Evolutionary conservation across 1,140 invertebrate genomes (phyloP).

Genomic region (Chelonus insularis): DNA sequence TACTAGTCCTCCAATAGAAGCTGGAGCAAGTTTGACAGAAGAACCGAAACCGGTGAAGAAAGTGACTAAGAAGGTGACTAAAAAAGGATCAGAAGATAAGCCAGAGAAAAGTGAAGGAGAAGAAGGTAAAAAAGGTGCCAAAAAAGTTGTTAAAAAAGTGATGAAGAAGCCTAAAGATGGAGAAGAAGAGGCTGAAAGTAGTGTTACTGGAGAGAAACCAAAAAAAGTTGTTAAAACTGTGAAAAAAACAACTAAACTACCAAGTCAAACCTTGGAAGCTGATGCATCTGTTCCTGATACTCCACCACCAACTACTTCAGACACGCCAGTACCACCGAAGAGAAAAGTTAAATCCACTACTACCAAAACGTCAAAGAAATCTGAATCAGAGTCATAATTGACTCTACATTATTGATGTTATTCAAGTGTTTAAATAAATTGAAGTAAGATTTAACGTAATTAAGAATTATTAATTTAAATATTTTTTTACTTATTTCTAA

Average conservation of each 20-base stretch:
- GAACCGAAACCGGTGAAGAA: conserved; percentile 42
- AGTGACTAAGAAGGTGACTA: conserved; percentile 44
- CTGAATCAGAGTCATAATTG: conserved; percentile 37
- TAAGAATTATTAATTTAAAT: neutral
- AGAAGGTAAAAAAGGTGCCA: conserved; percentile 36
- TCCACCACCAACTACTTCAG: conserved; percentile 38
- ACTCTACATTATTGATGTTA: too few species aligned
- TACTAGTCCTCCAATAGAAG: conserved; percentile 40
- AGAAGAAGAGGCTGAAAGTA: conserved; percentile 15
- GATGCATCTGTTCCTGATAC: conserved; percentile 45
- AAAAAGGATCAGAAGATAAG: conserved; percentile 40
- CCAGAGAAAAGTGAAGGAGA: conserved; percentile 20
- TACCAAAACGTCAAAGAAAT: conserved; percentile 38
- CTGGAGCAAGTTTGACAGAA: conserved; percentile 17
- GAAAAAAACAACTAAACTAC: conserved; percentile 44
- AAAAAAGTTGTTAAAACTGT: conserved; percentile 42
- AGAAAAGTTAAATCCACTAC: conserved; percentile 48
- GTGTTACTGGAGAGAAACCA: conserved; percentile 32
- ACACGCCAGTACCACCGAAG: conserved; percentile 56
- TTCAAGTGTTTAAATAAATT: too few species aligned
- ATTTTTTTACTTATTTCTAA: too few species aligned
- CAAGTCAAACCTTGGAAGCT: conserved; percentile 38
- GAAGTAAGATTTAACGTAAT: neutral
- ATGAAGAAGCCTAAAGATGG: conserved; percentile 9
- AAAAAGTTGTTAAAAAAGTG: conserved; percentile 40